phyloP scores from a whole-genome alignment of 2,888 invertebrate genomes.

The Metellina segmentata region DNA sequence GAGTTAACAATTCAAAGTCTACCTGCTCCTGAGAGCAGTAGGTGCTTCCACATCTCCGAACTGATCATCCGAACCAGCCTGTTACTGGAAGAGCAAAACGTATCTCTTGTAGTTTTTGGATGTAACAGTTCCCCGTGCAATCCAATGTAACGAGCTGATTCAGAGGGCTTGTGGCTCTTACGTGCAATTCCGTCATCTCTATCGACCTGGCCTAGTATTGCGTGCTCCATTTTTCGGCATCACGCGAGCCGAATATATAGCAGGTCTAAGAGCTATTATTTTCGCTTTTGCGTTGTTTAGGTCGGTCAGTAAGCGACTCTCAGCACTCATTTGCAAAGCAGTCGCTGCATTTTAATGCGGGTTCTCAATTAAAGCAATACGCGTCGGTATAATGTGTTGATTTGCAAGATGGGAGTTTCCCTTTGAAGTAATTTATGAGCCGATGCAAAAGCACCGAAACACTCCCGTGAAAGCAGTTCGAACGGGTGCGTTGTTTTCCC shows the following conservation, averaged over 20 bases:
- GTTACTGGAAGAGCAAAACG: no score
- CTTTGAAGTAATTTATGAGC: constrained; percentile 44
- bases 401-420: constrained; percentile 54
- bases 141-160: constrained; percentile 4
- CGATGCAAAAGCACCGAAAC: not conserved
- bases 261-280: constrained; percentile 36
- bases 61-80: no score
- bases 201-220: constrained; percentile 31
- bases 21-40: no score
- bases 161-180: constrained; percentile 3
- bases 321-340: constrained; percentile 43
- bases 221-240: not conserved
- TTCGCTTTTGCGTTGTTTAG: constrained; percentile 51
- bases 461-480: not conserved
- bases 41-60: no score
- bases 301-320: constrained; percentile 20
- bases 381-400: constrained; percentile 53
- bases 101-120: no score
- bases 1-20: no score
- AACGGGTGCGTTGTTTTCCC: not conserved
- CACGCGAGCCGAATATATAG: constrained; percentile 58
- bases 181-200: constrained; percentile 24
- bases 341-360: constrained; percentile 58
- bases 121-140: no score
- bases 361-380: constrained; percentile 50